Evolutionary conservation across 2,113 vertebrate species (phyloP).

Genomic region (Nannospalax galili): DNA sequence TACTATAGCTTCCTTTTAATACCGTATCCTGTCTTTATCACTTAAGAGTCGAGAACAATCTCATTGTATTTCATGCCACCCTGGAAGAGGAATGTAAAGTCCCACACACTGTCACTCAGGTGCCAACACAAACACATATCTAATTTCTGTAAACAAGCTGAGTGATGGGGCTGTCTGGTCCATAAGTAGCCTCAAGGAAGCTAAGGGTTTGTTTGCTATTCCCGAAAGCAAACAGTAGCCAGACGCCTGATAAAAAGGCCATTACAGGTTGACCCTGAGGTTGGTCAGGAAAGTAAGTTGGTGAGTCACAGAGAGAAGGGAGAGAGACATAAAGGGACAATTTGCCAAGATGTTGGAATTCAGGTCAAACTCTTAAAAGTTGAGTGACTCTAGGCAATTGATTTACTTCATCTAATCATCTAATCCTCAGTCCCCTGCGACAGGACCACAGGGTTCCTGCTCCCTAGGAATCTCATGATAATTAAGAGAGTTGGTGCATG

Average conservation of each 20-base stretch:
- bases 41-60: not conserved
- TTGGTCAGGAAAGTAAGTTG: not conserved
- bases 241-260: conserved; percentile 59
- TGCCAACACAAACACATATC: conserved; percentile 51
- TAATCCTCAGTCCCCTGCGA: not conserved
- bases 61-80: conserved; percentile 4
- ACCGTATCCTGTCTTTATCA: not conserved
- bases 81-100: not conserved
- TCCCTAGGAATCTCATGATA: not conserved
- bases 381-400: not conserved
- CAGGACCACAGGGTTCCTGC: not conserved
- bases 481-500: not conserved
- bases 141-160: conserved; percentile 53
- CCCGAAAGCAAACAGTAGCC: conserved; percentile 70
- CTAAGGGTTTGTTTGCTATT: conserved; percentile 25
- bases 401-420: not conserved
- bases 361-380: not conserved
- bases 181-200: conserved; percentile 50
- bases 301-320: conserved; percentile 1
- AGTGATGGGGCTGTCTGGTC: not conserved
- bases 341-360: not conserved
- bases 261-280: conserved; percentile 4
- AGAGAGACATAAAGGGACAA: not conserved
- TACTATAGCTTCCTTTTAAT: not conserved
- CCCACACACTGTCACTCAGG: conserved; percentile 51